Conservation (phyloP, 2,888 invertebrate species). For the Diaperis boleti region DNA sequence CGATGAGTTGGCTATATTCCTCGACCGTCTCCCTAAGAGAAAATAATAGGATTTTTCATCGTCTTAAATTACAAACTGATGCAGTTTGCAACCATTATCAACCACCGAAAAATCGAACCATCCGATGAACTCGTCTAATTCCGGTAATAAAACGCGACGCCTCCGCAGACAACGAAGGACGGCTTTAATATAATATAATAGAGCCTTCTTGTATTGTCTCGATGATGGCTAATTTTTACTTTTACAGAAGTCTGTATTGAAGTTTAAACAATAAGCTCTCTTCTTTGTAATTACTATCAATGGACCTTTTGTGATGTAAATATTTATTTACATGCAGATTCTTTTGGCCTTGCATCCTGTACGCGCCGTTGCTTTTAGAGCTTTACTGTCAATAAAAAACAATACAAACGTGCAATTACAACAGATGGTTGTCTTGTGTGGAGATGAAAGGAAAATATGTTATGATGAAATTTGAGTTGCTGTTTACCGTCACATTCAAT, state of each 20-base stretch:
- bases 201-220: conserved; percentile 41
- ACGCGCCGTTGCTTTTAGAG: conserved; percentile 9
- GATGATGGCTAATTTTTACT: conserved; percentile 48
- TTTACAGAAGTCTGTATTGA: conserved; percentile 47
- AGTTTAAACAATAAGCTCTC: conserved; percentile 45
- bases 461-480: too few relatives aligned
- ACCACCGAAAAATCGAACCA: conserved; percentile 27
- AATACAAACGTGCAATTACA: too few relatives aligned
- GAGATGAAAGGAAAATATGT: too few relatives aligned
- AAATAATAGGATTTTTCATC: conserved; percentile 44
- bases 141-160: conserved; percentile 17
- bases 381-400: not conserved
- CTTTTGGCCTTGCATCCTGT: conserved; percentile 22
- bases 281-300: conserved; percentile 40
- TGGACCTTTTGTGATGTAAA: conserved; percentile 38
- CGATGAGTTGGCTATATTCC: conserved; percentile 58
- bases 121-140: conserved; percentile 34
- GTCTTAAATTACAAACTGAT: conserved; percentile 40
- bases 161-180: conserved; percentile 15
- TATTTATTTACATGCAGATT: conserved; percentile 45
- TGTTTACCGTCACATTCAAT: too few relatives aligned
- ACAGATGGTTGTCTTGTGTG: too few relatives aligned
- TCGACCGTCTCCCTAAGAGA: conserved; percentile 43
- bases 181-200: conserved; percentile 38
- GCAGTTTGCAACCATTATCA: conserved; percentile 39